Evolutionary conservation across 2,797 vertebrate species (phyloP), one percentile per base, ranked within the genome.

Genomic region (Salmo trutta): DNA sequence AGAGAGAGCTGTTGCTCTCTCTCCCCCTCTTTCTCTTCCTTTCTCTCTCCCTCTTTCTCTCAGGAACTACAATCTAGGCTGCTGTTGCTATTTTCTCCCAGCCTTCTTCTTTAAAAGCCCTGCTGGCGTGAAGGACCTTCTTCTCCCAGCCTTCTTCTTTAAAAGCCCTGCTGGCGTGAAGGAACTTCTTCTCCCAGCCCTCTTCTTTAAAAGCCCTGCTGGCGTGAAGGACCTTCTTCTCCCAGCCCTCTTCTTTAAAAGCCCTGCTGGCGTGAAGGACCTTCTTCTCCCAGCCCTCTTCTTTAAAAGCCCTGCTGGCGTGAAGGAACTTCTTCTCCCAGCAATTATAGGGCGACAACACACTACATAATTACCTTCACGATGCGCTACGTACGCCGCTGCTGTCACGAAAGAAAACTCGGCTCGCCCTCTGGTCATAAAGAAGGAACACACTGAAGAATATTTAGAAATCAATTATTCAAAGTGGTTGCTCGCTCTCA

Each of bases 381-480:
- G 84, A 27, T 4, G 14, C 66, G 1, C 29, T 47, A 47, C 0
- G 3, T 91, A 90, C 90, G 86, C 87, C 89, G 91, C 91, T 88
- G 91, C 92, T 93, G 93, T 94, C 93, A 92, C 91, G 86, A 91
- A 93, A 93, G 91, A 87, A 91, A 93, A 92, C 91, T 47, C 87
- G 82, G 88, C 90, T 90, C 92, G 91, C 92, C 92, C 91, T 82
- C 86, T 85, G 91, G 93, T 93, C 88, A 92, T 93, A 90, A 93
- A 93, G 87, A 75, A 74, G 83, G 16, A 93, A 92, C 87, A 88
- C 90, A 89, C 90, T 87, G 90, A 93, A 93, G 90, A 93, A 94
- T 93, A 94, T 94, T 93, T 93, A 92, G 91, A 92, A 91, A 93
- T 94, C 87, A 94, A 94, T 93, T 91, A 94, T 94, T 94, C 91